phyloP scores from a whole-genome alignment of 1,140 invertebrate species.

The Pararge aegeria region DNA sequence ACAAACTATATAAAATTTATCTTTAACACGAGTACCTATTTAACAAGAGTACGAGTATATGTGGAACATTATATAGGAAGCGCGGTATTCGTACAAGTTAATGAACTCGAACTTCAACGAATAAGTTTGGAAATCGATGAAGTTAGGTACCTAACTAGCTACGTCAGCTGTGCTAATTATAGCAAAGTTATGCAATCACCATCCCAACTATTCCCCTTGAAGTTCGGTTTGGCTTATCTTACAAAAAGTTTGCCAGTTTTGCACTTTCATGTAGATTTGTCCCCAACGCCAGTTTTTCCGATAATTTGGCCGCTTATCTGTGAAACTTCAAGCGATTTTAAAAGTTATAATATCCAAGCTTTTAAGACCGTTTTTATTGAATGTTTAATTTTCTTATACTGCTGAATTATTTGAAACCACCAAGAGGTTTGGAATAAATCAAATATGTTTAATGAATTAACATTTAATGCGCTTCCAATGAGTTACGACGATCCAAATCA shows the following conservation, averaged over 20 bases:
- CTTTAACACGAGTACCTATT: too few relatives aligned
- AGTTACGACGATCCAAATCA: too few relatives aligned
- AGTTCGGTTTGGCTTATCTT: conserved; percentile 26
- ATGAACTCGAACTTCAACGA: conserved; percentile 24
- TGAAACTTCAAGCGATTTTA: neutral
- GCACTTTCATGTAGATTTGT: conserved; percentile 21
- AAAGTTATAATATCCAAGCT: conserved; percentile 3
- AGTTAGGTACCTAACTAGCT: conserved; percentile 16
- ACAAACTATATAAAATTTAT: neutral
- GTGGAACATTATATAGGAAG: too few relatives aligned
- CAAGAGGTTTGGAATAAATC: too few relatives aligned
- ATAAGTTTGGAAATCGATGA: conserved; percentile 24
- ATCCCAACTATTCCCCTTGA: conserved; percentile 21
- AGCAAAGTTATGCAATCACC: conserved; percentile 25
- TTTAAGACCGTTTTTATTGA: neutral
- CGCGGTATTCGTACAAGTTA: conserved; percentile 12
- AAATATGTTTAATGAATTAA: too few relatives aligned
- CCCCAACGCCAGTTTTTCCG: conserved; percentile 7
- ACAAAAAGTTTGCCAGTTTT: conserved; percentile 18
- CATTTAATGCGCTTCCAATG: too few relatives aligned
- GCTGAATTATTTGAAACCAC: neutral
- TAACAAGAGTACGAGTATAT: too few relatives aligned
- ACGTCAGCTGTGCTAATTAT: conserved; percentile 30
- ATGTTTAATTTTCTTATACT: neutral
- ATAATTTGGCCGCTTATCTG: conserved; percentile 9